Conservation (phyloP, 2,113 vertebrate species). For the Anser brachyrhynchus region DNA sequence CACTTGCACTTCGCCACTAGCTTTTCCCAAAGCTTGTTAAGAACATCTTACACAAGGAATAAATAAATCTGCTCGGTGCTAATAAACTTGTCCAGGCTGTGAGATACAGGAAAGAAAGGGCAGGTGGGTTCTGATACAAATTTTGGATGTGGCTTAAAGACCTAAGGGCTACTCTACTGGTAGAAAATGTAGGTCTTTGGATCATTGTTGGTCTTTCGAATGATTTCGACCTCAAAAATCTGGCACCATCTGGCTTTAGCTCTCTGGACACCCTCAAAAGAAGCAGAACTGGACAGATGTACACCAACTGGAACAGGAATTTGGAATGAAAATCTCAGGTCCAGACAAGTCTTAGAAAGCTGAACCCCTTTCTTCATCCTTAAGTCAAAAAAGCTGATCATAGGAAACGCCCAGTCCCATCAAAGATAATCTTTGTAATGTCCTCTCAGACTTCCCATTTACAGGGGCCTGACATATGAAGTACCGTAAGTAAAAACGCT, state of each 20-base stretch:
- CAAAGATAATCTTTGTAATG: neutral
- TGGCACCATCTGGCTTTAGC: neutral
- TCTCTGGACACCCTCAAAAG: neutral
- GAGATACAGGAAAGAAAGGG: neutral
- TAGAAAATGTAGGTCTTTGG: rapidly evolving
- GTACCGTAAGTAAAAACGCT: neutral
- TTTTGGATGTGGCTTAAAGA: neutral
- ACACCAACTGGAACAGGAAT: neutral
- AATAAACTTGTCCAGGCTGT: neutral
- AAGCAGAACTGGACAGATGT: neutral
- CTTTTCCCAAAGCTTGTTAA: neutral
- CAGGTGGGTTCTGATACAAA: neutral
- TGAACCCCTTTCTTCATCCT: neutral
- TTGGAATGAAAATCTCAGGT: neutral
- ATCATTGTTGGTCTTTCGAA: neutral
- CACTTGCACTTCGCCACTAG: neutral
- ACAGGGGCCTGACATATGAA: neutral
- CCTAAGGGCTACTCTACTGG: neutral
- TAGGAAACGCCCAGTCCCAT: neutral
- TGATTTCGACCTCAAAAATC: rapidly evolving
- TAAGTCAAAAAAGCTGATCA: neutral
- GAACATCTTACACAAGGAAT: neutral
- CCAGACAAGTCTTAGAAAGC: neutral
- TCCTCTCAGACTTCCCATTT: neutral
- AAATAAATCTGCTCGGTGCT: neutral